Evolutionary conservation across 2,888 invertebrate species (phyloP), one percentile per base, ranked within the genome.

Genomic region (Ferrisia virgata): DNA sequence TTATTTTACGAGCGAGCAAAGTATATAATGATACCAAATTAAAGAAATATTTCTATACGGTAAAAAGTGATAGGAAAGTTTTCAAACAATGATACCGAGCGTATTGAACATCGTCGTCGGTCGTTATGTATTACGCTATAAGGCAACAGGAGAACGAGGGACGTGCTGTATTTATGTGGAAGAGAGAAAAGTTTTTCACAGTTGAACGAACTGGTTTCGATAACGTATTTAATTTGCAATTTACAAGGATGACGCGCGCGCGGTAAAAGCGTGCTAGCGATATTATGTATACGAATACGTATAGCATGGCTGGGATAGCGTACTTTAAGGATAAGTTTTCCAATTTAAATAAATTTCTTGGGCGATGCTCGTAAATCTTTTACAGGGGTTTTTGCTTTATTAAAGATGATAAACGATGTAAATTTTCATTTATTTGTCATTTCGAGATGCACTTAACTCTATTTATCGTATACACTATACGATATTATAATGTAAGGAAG

Each of bases 191-290:
- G 58, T 64, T 64, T 64, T 72, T 72, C 72, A 72, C 72, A 36
- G 72, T 72, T 72, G 72, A 72, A 72, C 33, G 72, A 72, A 72
- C 72, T 72, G 72, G 72, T 72, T 72, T 72, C 72, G 72, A 33
- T 64, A 64, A 64, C 58, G 58, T 64, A 64, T 64, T 64, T 64
- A 64, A 64, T 64, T 64, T 28, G 58, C 58, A 64, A 64, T 64
- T 64, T 64, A 64, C 58, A 28, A 64, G 18, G n/a, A 47, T 18
- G n/a, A 47, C n/a, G 47, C n/a, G 3, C 47, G 47, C 47, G 47
- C 18, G 25, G 33, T 18, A n/a, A n/a, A 72, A 15, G 31, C 36
- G 72, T 72, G 31, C 72, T 33, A 15, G 72, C 31, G 64, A 31
- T 64, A 64, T 64, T 64, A 28, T 31, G 64, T n/a, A n/a, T n/a